Evolutionary conservation across 2,797 vertebrate species (phyloP).

Genomic region (Muraenolepis orangiensis): DNA sequence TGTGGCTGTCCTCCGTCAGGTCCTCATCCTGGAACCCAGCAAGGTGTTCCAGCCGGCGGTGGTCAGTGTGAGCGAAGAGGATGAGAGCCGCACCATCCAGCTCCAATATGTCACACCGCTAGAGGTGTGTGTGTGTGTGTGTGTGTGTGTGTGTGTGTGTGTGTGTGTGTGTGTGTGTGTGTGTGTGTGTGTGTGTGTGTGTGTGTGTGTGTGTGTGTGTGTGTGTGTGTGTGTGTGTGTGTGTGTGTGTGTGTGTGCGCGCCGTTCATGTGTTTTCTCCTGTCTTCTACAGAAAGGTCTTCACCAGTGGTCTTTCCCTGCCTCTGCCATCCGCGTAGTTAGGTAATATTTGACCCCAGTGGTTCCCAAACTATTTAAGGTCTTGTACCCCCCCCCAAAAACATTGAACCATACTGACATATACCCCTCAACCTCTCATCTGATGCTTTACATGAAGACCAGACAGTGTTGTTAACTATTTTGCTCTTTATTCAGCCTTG

Average conservation of each 20-base stretch:
- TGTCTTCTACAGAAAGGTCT: conserved; percentile 72
- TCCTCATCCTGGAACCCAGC: conserved; percentile 82
- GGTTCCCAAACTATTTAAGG: too few species aligned
- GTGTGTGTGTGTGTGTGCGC: background rate
- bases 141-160: background rate
- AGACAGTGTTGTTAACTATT: too few species aligned
- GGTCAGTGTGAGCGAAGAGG: conserved; percentile 71
- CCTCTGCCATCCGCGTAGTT: conserved; percentile 79
- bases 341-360: conserved; percentile 80
- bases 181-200: background rate
- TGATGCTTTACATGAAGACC: too few species aligned
- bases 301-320: conserved; percentile 82
- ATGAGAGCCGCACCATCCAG: conserved; percentile 69
- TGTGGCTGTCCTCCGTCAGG: conserved; percentile 61
- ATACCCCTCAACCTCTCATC: too few species aligned
- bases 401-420: too few species aligned
- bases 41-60: conserved; percentile 79
- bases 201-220: background rate
- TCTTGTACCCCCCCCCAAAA: too few species aligned
- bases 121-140: conserved; percentile 79
- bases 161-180: background rate
- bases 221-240: background rate
- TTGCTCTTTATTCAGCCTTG: too few species aligned
- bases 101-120: conserved; percentile 73
- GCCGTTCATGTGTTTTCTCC: background rate